Percentiles rank a stretch among this genome's conserved stretches.
Conservation (phyloP, 2,113 vertebrate genomes). For the Ursus arctos region DNA sequence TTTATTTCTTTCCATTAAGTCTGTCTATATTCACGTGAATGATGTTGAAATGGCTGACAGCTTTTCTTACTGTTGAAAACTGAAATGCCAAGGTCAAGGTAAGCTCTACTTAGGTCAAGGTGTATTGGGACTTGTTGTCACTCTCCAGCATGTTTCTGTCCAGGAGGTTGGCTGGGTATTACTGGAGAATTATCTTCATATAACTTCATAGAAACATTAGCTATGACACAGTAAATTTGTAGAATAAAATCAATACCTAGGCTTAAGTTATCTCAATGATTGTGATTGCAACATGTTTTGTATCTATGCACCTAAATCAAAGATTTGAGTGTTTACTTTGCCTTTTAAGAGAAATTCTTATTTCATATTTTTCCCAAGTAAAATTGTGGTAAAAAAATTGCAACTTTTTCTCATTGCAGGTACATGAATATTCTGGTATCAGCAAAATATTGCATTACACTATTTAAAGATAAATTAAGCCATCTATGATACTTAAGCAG, state of each 20-base stretch:
- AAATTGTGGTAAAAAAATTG: background rate
- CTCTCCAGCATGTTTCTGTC: background rate
- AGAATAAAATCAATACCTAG: background rate
- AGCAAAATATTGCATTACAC: background rate
- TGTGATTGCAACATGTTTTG: background rate
- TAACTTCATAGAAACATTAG: background rate
- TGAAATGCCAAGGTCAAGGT: conserved; percentile 47
- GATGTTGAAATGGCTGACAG: conserved; percentile 39
- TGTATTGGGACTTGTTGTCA: background rate
- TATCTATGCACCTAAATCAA: background rate
- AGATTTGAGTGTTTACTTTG: background rate
- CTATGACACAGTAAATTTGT: background rate
- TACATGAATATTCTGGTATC: background rate
- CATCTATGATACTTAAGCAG: background rate
- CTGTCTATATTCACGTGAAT: background rate
- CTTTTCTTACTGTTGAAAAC: background rate
- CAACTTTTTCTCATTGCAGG: background rate
- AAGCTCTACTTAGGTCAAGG: background rate
- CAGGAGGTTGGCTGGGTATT: background rate
- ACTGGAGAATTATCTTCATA: background rate
- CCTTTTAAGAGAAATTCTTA: background rate
- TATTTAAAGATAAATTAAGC: background rate
- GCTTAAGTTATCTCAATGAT: background rate
- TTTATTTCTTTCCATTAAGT: conserved; percentile 67
- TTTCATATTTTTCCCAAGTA: background rate